Evolutionary conservation across 2,797 vertebrate species (phyloP).

Genomic region (Gambusia yucatana): DNA sequence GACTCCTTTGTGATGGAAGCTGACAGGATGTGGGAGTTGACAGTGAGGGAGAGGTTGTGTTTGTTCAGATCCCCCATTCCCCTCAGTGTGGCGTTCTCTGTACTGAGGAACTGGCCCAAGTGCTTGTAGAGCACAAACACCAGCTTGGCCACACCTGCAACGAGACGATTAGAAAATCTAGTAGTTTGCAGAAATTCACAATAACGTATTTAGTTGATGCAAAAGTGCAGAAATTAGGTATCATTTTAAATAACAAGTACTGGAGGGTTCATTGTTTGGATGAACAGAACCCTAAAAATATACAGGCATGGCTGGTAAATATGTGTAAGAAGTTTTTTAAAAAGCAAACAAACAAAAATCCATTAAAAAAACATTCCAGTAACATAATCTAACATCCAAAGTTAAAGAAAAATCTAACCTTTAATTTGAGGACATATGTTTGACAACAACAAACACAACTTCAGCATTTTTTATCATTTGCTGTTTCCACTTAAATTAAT

Average conservation of each 20-base stretch:
- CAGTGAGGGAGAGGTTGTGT: constrained; percentile 86
- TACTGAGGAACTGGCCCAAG: constrained; percentile 95
- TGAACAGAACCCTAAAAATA: not conserved
- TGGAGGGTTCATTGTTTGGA: not conserved
- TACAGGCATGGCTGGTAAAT: not conserved
- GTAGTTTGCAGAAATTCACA: not conserved
- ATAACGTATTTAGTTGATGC: not conserved
- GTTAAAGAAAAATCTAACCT: not conserved
- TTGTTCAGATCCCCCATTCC: constrained; percentile 71
- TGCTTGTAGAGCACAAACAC: constrained; percentile 99
- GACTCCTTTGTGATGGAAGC: constrained; percentile 99
- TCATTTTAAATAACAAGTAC: not conserved
- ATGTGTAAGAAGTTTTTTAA: not conserved
- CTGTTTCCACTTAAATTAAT: not conserved
- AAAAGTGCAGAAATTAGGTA: not conserved
- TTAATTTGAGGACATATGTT: not conserved
- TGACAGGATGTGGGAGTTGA: constrained; percentile 97
- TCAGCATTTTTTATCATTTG: not conserved
- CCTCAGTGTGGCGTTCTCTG: constrained; percentile 94
- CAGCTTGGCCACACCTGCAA: constrained; percentile 92
- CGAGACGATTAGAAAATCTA: constrained; percentile 18
- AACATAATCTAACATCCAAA: not conserved
- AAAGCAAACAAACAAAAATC: too few species aligned
- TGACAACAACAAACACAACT: not conserved
- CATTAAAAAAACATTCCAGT: not conserved